A percentile compares a stretch with the other conserved stretches of the same genome.
These are phyloP conservation scores for Otus scops DNA, from an alignment of 2,797 vertebrate species.

Conservation along the genomic window DNA sequence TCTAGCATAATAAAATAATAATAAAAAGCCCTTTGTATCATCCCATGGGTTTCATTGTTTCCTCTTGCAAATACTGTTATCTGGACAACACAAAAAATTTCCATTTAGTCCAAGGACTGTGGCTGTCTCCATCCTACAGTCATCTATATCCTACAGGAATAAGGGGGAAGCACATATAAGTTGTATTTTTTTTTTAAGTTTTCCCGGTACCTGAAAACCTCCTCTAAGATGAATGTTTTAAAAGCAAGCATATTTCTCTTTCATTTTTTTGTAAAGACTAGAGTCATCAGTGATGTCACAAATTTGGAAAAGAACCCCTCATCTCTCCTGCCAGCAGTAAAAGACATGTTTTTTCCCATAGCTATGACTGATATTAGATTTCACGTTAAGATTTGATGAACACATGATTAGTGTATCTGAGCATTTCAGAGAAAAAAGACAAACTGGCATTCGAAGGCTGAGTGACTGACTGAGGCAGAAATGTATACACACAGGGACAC, in stretches of 20 bases:
- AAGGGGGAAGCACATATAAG: not conserved
- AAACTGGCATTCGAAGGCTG: not conserved
- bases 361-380: constrained; percentile 3
- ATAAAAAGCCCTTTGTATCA: not conserved
- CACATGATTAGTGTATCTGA: not conserved
- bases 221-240: not conserved
- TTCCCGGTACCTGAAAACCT: not conserved
- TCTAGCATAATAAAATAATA: not conserved
- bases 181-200: not conserved
- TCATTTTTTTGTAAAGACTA: constrained; percentile 14
- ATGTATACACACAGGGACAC: not conserved
- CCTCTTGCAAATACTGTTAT: not conserved
- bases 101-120: not conserved
- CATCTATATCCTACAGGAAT: not conserved
- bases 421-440: not conserved
- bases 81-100: not conserved
- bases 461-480: not conserved
- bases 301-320: not conserved
- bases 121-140: not conserved
- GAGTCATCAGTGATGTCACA: not conserved
- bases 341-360: not conserved
- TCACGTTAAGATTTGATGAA: not conserved
- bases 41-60: not conserved
- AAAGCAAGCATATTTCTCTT: constrained; percentile 5
- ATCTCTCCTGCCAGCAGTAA: not conserved